These are phyloP conservation scores for Cheirogaleus medius DNA, from an alignment of 2,113 vertebrate genomes.

Conservation along the genomic window DNA sequence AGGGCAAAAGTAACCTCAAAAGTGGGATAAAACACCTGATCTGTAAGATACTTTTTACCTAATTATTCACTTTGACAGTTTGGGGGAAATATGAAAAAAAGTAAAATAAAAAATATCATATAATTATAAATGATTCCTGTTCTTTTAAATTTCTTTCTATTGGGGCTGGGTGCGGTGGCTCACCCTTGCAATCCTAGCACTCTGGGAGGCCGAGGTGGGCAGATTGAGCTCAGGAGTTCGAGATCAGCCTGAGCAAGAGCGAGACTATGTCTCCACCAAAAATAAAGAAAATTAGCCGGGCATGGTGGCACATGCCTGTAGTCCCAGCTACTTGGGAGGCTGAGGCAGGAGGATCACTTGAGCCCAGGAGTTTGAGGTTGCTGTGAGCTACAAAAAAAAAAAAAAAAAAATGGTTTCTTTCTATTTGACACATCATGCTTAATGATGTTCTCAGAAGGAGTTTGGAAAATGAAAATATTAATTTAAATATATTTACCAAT, in stretches of 20 bases:
- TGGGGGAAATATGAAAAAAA: neutral
- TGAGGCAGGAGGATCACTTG: too few relatives aligned
- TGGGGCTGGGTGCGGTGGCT: neutral
- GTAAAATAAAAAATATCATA: neutral
- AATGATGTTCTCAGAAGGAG: neutral
- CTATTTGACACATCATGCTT: neutral
- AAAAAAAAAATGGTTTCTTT: neutral
- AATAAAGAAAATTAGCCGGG: too few relatives aligned
- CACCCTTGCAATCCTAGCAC: too few relatives aligned
- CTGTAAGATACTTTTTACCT: neutral
- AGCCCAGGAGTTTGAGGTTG: too few relatives aligned
- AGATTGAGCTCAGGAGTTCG: too few relatives aligned
- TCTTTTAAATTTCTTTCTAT: neutral
- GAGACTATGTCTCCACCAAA: too few relatives aligned
- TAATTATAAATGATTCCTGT: neutral
- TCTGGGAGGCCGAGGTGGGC: too few relatives aligned
- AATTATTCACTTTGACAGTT: neutral
- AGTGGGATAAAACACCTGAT: neutral
- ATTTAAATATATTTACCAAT: neutral
- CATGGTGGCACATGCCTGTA: too few relatives aligned
- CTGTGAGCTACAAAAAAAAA: too few relatives aligned
- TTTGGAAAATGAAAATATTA: neutral
- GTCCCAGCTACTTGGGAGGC: too few relatives aligned
- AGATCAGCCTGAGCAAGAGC: too few relatives aligned
- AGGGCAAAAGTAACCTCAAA: neutral